Evolutionary conservation across 1,140 invertebrate species (phyloP).

Genomic region (Cydia strobilella): DNA sequence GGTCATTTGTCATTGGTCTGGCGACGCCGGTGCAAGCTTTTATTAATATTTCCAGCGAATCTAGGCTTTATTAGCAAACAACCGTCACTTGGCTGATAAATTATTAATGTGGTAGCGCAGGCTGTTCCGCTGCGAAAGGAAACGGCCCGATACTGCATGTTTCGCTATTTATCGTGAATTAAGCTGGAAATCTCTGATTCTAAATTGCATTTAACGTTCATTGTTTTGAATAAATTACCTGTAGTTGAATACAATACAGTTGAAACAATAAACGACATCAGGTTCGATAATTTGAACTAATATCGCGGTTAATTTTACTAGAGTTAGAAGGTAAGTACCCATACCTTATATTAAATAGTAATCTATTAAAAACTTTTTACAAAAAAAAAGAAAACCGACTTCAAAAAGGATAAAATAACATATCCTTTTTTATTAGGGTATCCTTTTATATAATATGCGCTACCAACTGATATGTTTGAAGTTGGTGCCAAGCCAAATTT

Average conservation of each 20-base stretch:
- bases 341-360: too few relatives aligned
- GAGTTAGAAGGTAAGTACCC: too few relatives aligned
- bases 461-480: too few relatives aligned
- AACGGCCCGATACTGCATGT: slow-evolving; percentile 11
- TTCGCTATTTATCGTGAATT: slow-evolving; percentile 2
- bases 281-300: too few relatives aligned
- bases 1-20: slow-evolving; percentile 73
- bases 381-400: too few relatives aligned
- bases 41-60: slow-evolving; percentile 79
- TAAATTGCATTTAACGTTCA: not conserved
- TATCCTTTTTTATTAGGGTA: too few relatives aligned
- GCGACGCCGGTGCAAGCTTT: slow-evolving; percentile 65
- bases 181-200: not conserved
- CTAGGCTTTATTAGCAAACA: slow-evolving; percentile 78
- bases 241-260: not conserved
- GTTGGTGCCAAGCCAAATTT: too few relatives aligned
- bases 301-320: too few relatives aligned
- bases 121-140: slow-evolving; percentile 55
- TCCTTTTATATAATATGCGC: too few relatives aligned
- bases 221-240: not conserved
- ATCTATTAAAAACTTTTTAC: too few relatives aligned
- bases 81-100: slow-evolving; percentile 78
- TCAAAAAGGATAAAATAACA: too few relatives aligned
- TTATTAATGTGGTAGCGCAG: slow-evolving; percentile 77
- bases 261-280: not conserved